These are phyloP conservation scores for Heteromurus nitidus DNA, from an alignment of 2,888 invertebrate species.

Conservation along the genomic window DNA sequence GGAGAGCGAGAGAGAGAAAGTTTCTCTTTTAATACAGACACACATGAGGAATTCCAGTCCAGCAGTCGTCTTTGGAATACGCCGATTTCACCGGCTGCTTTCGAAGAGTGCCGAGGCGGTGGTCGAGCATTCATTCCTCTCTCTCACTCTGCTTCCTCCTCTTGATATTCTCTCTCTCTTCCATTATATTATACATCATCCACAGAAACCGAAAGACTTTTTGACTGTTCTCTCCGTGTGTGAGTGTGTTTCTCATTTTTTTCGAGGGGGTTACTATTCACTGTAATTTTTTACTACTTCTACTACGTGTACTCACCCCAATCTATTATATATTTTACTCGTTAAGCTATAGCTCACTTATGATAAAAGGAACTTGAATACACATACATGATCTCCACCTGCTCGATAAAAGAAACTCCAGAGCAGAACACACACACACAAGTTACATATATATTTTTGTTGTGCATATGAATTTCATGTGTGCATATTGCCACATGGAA, in stretches of 20 bases:
- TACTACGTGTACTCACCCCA: constrained; percentile 1
- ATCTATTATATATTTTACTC: no score
- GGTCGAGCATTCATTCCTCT: constrained; percentile 20
- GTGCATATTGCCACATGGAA: constrained; percentile 22
- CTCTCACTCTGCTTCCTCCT: background rate
- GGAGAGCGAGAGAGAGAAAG: no score
- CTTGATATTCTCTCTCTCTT: no score
- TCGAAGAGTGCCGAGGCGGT: constrained; percentile 48
- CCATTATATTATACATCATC: background rate
- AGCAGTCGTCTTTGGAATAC: constrained; percentile 31
- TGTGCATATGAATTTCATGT: no score
- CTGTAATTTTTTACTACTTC: no score
- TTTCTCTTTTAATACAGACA: constrained; percentile 34
- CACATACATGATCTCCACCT: constrained; percentile 16
- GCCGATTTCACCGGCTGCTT: constrained; percentile 53
- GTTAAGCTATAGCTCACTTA: constrained; percentile 9
- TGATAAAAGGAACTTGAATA: constrained; percentile 17
- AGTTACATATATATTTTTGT: no score
- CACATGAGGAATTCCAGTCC: constrained; percentile 44
- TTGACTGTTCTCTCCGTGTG: constrained; percentile 23
- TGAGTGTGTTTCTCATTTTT: background rate
- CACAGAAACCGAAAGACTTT: constrained; percentile 31
- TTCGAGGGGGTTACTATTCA: no score
- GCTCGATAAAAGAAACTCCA: constrained; percentile 12
- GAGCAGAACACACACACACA: no score